Evolutionary conservation across 2,888 invertebrate species (phyloP).

Genomic region (Athalia rosae): DNA sequence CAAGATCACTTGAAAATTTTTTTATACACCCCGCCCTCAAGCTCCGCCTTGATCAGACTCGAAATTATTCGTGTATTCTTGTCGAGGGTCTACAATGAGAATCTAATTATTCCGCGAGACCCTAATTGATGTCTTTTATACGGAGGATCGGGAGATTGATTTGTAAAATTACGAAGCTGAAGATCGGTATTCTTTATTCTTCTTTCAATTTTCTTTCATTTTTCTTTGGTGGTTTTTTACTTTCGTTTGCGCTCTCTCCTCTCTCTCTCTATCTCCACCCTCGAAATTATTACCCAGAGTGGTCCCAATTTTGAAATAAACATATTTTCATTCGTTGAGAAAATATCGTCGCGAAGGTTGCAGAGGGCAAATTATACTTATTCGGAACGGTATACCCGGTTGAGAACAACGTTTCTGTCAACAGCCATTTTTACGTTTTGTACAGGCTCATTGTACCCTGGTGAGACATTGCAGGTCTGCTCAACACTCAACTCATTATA

Average conservation of each 20-base stretch:
- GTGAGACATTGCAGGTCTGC: conserved; percentile 71
- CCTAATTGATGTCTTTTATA: neutral
- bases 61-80: neutral
- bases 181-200: too few relatives aligned
- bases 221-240: too few relatives aligned
- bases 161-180: neutral
- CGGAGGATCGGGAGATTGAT: neutral
- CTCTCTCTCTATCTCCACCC: neutral
- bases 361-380: too few relatives aligned
- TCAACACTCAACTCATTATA: conserved; percentile 73
- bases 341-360: too few relatives aligned
- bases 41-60: neutral
- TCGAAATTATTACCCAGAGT: conserved; percentile 6
- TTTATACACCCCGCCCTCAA: neutral
- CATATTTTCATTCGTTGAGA: too few relatives aligned
- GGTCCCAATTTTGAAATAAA: too few relatives aligned
- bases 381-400: conserved; percentile 50
- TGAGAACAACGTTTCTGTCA: conserved; percentile 67
- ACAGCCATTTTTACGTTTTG: conserved; percentile 68
- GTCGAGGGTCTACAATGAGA: neutral
- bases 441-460: conserved; percentile 64
- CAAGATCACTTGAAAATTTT: neutral
- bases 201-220: too few relatives aligned
- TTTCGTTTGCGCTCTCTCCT: too few relatives aligned
- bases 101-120: conserved; percentile 10